Percentiles rank a stretch among this genome's conserved stretches.
These are phyloP conservation scores for Halcyon smyrnensis DNA, from an alignment of 2,797 vertebrate genomes.

Conservation along the genomic window DNA sequence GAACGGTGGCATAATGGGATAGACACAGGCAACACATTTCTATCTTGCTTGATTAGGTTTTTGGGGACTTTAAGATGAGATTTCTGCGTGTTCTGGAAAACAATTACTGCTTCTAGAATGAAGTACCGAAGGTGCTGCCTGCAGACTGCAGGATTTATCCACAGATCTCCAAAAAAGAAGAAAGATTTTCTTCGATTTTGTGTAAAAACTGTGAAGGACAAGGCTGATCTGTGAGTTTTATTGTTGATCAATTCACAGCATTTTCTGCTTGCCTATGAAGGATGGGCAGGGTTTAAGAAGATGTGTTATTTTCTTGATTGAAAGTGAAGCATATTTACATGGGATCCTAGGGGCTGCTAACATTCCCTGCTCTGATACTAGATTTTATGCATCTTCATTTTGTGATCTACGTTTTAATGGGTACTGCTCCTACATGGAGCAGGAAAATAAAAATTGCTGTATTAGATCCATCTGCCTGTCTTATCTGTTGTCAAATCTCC, in stretches of 20 bases:
- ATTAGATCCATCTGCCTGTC: background rate
- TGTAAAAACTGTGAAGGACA: background rate
- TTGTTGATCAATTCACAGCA: background rate
- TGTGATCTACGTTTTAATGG: background rate
- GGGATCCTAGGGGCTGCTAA: background rate
- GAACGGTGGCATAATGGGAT: background rate
- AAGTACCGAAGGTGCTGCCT: background rate
- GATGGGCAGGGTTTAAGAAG: background rate
- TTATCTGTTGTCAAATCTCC: constrained; percentile 22
- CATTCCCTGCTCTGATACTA: background rate
- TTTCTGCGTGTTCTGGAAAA: background rate
- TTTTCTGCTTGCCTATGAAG: background rate
- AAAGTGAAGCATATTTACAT: background rate
- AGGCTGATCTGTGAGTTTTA: background rate
- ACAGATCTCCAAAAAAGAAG: background rate
- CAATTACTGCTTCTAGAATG: background rate
- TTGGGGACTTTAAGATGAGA: background rate
- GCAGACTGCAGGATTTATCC: background rate
- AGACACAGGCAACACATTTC: background rate
- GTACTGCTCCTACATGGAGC: background rate
- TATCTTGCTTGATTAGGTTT: background rate
- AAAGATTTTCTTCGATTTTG: background rate
- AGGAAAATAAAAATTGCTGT: background rate
- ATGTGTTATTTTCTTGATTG: background rate
- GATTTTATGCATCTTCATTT: background rate